Conservation (phyloP, 2,113 vertebrate species). For the Daboia siamensis region DNA sequence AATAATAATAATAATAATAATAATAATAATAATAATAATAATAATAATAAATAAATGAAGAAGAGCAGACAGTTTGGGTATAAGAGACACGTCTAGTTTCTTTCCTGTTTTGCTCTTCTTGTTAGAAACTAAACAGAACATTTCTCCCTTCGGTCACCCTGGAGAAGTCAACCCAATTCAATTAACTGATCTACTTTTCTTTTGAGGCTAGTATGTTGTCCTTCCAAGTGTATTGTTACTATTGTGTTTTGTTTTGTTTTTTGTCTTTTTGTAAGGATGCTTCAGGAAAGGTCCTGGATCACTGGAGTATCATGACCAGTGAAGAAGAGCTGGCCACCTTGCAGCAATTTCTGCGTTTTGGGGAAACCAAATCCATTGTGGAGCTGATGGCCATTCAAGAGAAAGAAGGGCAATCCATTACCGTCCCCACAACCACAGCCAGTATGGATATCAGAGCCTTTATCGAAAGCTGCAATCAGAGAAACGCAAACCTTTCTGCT, state of each 20-base stretch:
- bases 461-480: slow-evolving; percentile 86
- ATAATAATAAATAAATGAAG: background rate
- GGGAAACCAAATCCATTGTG: slow-evolving; percentile 97
- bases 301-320: slow-evolving; percentile 96
- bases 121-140: background rate
- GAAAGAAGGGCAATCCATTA: slow-evolving; percentile 86
- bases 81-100: background rate
- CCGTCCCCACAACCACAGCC: slow-evolving; percentile 80
- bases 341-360: slow-evolving; percentile 97
- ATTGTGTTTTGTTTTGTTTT: background rate
- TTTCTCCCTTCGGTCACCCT: background rate
- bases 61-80: background rate
- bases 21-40: no score
- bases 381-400: slow-evolving; percentile 97
- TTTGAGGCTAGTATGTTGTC: background rate
- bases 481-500: slow-evolving; percentile 67
- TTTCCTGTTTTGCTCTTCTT: background rate
- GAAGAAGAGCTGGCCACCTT: slow-evolving; percentile 94
- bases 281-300: slow-evolving; percentile 93
- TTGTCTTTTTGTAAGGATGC: slow-evolving; percentile 76
- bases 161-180: background rate
- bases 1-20: no score
- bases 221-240: background rate
- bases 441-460: slow-evolving; percentile 94
- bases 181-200: background rate